A percentile compares a stretch with the other conserved stretches of the same genome.
Conservation (phyloP, 1,140 invertebrate species). For the Bradynema listronoti region DNA sequence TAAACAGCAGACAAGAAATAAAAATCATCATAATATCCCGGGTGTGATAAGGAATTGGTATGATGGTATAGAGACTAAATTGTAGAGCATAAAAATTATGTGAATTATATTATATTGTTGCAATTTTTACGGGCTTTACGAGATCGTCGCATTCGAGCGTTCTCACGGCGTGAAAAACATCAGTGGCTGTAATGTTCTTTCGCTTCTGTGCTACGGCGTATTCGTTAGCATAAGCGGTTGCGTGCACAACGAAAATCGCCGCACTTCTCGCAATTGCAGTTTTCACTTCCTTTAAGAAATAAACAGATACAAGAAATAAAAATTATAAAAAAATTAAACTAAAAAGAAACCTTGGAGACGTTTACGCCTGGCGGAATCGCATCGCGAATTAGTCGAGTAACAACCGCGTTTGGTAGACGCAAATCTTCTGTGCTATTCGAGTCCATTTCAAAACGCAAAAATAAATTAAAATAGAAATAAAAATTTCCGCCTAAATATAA, state of each 20-base stretch:
- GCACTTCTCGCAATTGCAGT: constrained; percentile 23
- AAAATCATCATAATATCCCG: not conserved
- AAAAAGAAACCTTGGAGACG: constrained; percentile 23
- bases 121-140: constrained; percentile 21
- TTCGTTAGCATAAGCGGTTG: constrained; percentile 25
- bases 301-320: too few species aligned
- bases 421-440: constrained; percentile 18
- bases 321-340: not conserved
- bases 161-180: constrained; percentile 22
- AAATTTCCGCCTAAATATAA: too few species aligned
- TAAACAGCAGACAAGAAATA: not conserved
- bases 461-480: too few species aligned
- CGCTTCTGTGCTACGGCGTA: constrained; percentile 22
- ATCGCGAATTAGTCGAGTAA: constrained; percentile 23
- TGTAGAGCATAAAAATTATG: not conserved
- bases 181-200: constrained; percentile 29
- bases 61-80: too few species aligned
- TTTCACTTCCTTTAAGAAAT: constrained; percentile 27
- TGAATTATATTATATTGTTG: too few species aligned
- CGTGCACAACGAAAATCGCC: constrained; percentile 23
- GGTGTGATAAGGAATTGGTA: not conserved
- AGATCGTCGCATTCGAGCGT: constrained; percentile 23
- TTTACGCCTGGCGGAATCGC: constrained; percentile 12
- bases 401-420: constrained; percentile 18
- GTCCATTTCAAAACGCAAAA: too few species aligned